phyloP scores from a whole-genome alignment of 2,797 vertebrate genomes.

The Lagocephalus sceleratus region DNA sequence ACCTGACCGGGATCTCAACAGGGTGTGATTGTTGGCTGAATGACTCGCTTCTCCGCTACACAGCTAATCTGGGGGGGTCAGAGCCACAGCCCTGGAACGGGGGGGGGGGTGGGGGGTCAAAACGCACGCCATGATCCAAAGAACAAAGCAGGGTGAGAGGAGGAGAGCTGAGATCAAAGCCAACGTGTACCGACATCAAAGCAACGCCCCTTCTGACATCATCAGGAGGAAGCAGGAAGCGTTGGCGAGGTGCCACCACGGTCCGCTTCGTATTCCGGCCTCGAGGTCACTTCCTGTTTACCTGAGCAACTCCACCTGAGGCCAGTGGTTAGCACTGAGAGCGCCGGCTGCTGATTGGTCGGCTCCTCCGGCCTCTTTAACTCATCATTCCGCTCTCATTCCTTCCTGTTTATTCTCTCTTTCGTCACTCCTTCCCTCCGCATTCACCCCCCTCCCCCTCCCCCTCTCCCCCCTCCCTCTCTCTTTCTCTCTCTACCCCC shows the following conservation, averaged over 20 bases:
- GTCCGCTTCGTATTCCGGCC: no score
- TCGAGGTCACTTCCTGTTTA: no score
- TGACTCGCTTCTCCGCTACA: slow-evolving; percentile 48
- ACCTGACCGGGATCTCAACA: slow-evolving; percentile 64
- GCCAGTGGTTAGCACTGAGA: no score
- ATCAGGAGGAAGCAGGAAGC: no score
- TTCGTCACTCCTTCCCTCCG: slow-evolving; percentile 30
- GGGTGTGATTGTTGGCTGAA: slow-evolving; percentile 60
- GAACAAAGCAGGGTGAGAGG: neutral
- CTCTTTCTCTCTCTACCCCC: slow-evolving; percentile 33
- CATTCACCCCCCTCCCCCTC: slow-evolving; percentile 14
- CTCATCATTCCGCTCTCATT: slow-evolving; percentile 20
- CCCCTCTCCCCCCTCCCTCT: slow-evolving; percentile 27
- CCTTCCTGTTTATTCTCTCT: slow-evolving; percentile 28
- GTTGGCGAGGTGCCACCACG: no score
- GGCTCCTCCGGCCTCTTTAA: slow-evolving; percentile 33
- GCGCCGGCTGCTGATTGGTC: slow-evolving; percentile 6
- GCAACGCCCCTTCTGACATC: no score
- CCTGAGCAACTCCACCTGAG: no score
- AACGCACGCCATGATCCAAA: neutral
- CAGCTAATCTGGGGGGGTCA: slow-evolving; percentile 57
- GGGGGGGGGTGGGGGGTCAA: slow-evolving; percentile 12
- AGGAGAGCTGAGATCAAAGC: neutral
- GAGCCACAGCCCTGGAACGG: no score
- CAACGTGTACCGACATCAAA: no score